Conservation (phyloP, 2,797 vertebrate genomes). For the Sebastiscus albofasciatus region DNA sequence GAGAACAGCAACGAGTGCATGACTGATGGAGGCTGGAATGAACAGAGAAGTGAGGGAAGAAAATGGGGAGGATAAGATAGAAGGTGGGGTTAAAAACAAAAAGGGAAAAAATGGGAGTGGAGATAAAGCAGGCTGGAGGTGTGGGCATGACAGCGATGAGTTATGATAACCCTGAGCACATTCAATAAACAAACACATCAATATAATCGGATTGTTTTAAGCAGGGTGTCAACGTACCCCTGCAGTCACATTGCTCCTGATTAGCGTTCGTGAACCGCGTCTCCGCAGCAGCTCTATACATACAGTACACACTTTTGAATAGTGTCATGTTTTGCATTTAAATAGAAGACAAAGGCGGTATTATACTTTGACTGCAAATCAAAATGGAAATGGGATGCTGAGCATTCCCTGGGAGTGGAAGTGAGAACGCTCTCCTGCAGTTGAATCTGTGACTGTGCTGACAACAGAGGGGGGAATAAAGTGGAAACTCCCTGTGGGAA, state of each 20-base stretch:
- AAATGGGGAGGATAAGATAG: neutral
- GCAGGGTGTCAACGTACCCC: slow-evolving; percentile 29
- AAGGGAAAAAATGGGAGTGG: slow-evolving; percentile 12
- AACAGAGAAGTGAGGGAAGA: slow-evolving; percentile 21
- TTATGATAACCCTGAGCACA: slow-evolving; percentile 57
- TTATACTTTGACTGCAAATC: slow-evolving; percentile 55
- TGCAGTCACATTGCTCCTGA: slow-evolving; percentile 40
- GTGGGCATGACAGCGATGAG: slow-evolving; percentile 34
- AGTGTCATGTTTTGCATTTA: slow-evolving; percentile 59
- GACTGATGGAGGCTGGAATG: slow-evolving; percentile 65
- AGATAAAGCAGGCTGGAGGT: slow-evolving; percentile 7
- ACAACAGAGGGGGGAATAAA: slow-evolving; percentile 46
- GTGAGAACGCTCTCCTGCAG: slow-evolving; percentile 32
- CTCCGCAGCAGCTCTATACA: neutral
- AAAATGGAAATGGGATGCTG: slow-evolving; percentile 54
- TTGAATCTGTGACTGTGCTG: slow-evolving; percentile 33
- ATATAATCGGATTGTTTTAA: slow-evolving; percentile 39
- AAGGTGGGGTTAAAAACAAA: slow-evolving; percentile 23
- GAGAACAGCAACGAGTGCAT: slow-evolving; percentile 48
- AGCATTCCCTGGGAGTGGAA: slow-evolving; percentile 42
- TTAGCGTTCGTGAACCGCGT: slow-evolving; percentile 35
- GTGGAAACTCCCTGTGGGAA: slow-evolving; percentile 64
- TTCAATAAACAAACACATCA: slow-evolving; percentile 63
- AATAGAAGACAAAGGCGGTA: slow-evolving; percentile 49
- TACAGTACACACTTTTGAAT: slow-evolving; percentile 9